Base-by-base conservation (phyloP, 2,113 vertebrate genomes). In the Seriola dumerili region DNA sequence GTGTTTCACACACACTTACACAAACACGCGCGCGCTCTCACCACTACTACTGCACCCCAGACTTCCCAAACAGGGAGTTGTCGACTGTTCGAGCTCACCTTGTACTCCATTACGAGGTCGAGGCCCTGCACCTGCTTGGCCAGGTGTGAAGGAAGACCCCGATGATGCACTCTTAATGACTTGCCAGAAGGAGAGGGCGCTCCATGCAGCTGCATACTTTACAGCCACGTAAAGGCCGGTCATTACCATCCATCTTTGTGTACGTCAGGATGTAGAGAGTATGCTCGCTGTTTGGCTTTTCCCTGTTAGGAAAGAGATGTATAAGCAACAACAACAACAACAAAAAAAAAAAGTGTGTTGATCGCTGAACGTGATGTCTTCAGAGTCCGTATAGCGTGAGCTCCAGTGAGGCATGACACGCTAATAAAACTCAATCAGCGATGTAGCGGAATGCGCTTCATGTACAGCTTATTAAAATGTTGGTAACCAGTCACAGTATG, bases 101-200 rank as follows among this genome's bases (percentile, higher is more conserved):
- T 91, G 88, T 85, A 81, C 72, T 88, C 86, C 54, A 81, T 91
- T 88, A 91, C 10, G 69, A 85, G 91, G 90, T 91, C 78, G 29
- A 55, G 84, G 76, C 93, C 79, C 81, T 23, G 66, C 94, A 94
- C 89, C 92, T 95, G 93, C 88, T 92, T 85, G 59, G 86, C 88
- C 93, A 94, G 91, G 92, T 94, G 93, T 91, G 87, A 71, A 80
- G 65, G 74, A 80, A 91, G 83, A 85, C 84, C 86, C 85, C 59
- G 69, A 84, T 90, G 86, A 91, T 90, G 88, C 85, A 80, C 79
- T 89, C 74, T 52, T 92, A 93, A 94, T 92, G 91, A 91, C 86
- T 88, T 90, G 89, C 83, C 89, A 91, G 83, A 85, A 85, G 83
- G 78, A 84, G 85, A 88, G 84, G 88, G 82, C 86, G 70, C 55